A percentile compares a stretch with the other conserved stretches of the same genome.
These are phyloP conservation scores for Gobio occitaniae DNA, from an alignment of 2,797 vertebrate species.

Conservation along the genomic window DNA sequence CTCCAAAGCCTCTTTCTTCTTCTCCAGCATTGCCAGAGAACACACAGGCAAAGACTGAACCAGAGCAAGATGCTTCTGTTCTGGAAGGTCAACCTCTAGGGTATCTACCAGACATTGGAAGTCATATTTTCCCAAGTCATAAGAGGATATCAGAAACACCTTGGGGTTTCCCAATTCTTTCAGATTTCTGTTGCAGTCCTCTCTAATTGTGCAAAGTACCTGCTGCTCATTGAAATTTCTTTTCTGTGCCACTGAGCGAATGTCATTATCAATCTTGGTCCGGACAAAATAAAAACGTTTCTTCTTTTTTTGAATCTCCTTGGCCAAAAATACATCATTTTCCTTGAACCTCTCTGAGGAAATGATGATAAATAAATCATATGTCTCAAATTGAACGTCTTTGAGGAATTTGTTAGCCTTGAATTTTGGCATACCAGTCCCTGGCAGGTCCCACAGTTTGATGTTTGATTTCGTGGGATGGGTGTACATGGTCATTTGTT, in stretches of 20 bases:
- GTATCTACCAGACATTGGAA: constrained; percentile 36
- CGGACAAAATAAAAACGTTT: constrained; percentile 81
- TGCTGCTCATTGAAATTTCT: constrained; percentile 56
- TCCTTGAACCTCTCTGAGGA: constrained; percentile 69
- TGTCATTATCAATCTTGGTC: constrained; percentile 76
- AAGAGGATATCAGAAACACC: constrained; percentile 52
- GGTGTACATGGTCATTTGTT: constrained; percentile 52
- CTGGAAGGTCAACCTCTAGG: constrained; percentile 36
- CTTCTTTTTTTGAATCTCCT: constrained; percentile 70
- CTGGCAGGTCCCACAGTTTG: constrained; percentile 82
- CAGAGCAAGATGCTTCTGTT: constrained; percentile 31
- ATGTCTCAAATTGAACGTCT: constrained; percentile 71
- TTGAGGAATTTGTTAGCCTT: constrained; percentile 74
- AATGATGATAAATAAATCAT: constrained; percentile 81
- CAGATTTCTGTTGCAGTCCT: constrained; percentile 59
- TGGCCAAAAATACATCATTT: constrained; percentile 73
- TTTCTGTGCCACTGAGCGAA: constrained; percentile 59
- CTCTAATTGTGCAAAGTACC: constrained; percentile 64
- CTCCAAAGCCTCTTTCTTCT: constrained; percentile 15
- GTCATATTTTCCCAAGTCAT: constrained; percentile 43
- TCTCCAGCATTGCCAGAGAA: constrained; percentile 27
- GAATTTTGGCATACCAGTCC: constrained; percentile 72
- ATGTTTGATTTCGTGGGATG: constrained; percentile 73
- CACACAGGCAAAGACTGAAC: constrained; percentile 43
- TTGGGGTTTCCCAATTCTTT: constrained; percentile 29